Evolutionary conservation across 2,113 vertebrate genomes (phyloP), one percentile per base, ranked within the genome.

Genomic region (Microcebus ravelobensis): DNA sequence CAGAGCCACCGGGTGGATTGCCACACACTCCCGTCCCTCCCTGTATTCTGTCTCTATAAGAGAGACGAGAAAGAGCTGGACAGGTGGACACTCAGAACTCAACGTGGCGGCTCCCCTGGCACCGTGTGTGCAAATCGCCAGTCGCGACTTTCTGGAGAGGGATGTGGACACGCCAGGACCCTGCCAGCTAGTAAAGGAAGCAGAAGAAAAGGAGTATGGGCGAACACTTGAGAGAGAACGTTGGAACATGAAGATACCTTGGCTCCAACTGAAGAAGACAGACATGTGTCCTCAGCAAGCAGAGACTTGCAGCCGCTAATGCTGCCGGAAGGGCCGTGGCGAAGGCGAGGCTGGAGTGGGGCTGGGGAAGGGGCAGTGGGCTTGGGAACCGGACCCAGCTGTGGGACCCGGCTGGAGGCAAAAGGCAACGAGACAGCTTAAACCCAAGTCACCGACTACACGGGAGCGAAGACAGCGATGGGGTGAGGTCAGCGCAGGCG

Each of bases 231-330:
- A 14, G 27, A 36, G 8, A 14, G 27, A 36, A 45, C 1, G 1
- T 2, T 9, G 15, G 25, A 18, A 23, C 3, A 3, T 45, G 15
- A 65, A 21, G 25, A n/a, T 0, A 0, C 8, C 55, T 11, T 15
- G 2, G 31, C 15, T 71, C 34, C 57, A 3, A 12, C 20, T 12
- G 34, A 48, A 55, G 52, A 13, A 27, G 14, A 29, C 45, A 36
- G 73, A 13, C 2, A 1, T 29, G 36, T 0, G 2, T 21, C 59
- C 4, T 0, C 2, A 4, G 25, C 45, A 59, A 29, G 14, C 8
- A n/a, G 31, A 17, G 2, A 14, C 65, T 23, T 3, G 45, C 4
- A 80, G 55, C 6, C 2, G 0, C 42, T 1, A 1, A 18, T 9
- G 6, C 25, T 8, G 7, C 74, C 29, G 29, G 9, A 80, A 42